Conservation (phyloP, 2,113 vertebrate genomes). For the Dicentrarchus labrax region DNA sequence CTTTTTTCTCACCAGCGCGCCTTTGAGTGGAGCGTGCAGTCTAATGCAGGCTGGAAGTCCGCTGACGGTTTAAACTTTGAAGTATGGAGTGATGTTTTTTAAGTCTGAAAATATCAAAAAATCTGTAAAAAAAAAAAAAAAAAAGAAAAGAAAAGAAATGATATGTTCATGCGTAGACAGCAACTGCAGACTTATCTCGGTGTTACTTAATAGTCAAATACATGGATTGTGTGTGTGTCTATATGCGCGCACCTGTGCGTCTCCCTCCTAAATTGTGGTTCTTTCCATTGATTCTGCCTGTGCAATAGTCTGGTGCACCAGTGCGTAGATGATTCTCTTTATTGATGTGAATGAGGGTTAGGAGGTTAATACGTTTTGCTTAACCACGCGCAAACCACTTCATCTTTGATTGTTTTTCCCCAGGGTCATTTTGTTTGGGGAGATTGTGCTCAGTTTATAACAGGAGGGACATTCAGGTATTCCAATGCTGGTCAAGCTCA, state of each 20-base stretch:
- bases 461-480: not conserved
- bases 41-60: not conserved
- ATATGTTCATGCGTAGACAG: not conserved
- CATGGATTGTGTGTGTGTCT: not conserved
- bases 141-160: too few relatives aligned
- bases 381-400: not conserved
- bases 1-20: constrained; percentile 30
- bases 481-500: constrained; percentile 9
- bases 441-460: not conserved
- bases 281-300: constrained; percentile 41
- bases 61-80: constrained; percentile 62
- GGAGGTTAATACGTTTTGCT: constrained; percentile 46
- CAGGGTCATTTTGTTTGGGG: not conserved
- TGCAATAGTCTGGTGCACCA: constrained; percentile 19
- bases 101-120: not conserved
- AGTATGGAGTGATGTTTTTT: not conserved
- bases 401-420: constrained; percentile 9
- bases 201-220: constrained; percentile 34
- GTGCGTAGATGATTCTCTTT: constrained; percentile 12
- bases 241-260: not conserved
- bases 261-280: constrained; percentile 18
- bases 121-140: not conserved
- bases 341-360: constrained; percentile 12
- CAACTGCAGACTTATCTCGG: not conserved
- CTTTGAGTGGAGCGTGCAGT: not conserved